These are phyloP conservation scores for Mesorhabditis spiculigera DNA, from an alignment of 2,888 invertebrate genomes.

Conservation along the genomic window DNA sequence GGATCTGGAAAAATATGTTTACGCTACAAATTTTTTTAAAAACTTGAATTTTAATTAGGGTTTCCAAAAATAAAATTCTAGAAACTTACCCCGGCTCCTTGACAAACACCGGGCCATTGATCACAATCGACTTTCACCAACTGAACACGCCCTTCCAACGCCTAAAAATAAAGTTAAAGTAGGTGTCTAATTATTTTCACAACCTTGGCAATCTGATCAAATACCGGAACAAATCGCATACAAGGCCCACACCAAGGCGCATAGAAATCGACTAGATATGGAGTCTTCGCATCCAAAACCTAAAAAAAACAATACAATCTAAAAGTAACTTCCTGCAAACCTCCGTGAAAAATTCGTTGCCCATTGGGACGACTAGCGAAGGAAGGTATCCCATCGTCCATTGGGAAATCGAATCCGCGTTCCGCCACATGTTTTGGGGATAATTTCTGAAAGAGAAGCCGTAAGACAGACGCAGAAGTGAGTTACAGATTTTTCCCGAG, in stretches of 20 bases:
- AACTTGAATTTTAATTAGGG: not conserved
- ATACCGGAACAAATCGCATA: slow-evolving; percentile 70
- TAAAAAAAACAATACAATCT: slow-evolving; percentile 26
- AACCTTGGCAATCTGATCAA: slow-evolving; percentile 68
- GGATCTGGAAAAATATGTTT: slow-evolving; percentile 51
- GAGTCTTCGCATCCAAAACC: slow-evolving; percentile 63
- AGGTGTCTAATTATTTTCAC: not conserved
- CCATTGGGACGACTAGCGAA: slow-evolving; percentile 57
- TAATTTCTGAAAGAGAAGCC: slow-evolving; percentile 42
- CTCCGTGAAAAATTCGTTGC: slow-evolving; percentile 43
- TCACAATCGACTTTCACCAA: slow-evolving; percentile 72
- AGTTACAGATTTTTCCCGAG: slow-evolving; percentile 11
- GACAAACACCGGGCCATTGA: slow-evolving; percentile 64
- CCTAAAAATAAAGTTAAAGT: slow-evolving; percentile 21
- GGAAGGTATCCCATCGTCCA: slow-evolving; percentile 71
- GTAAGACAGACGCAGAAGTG: slow-evolving; percentile 6
- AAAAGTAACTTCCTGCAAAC: slow-evolving; percentile 13
- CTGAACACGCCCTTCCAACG: slow-evolving; percentile 65
- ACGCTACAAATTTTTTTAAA: not conserved
- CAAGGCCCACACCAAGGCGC: slow-evolving; percentile 68
- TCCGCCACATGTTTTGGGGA: slow-evolving; percentile 67
- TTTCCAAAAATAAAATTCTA: not conserved
- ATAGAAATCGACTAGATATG: slow-evolving; percentile 64
- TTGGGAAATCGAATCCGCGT: slow-evolving; percentile 67
- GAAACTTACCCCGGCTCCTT: slow-evolving; percentile 59